Evolutionary conservation across 2,797 vertebrate species (phyloP), one percentile per base, ranked within the genome.

Genomic region (Aotus griseimembra): DNA sequence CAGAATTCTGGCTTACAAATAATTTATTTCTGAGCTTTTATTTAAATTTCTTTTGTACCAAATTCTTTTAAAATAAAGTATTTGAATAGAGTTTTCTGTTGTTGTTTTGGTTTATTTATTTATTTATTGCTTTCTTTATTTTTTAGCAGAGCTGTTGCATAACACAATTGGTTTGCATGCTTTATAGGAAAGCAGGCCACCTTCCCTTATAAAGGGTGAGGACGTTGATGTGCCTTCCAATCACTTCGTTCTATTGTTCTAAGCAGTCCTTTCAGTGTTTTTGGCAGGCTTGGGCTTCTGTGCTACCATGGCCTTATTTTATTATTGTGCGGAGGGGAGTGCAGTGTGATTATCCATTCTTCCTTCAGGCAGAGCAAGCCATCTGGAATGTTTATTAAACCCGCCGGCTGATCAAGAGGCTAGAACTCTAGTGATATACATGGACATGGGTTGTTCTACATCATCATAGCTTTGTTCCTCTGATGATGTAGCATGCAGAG

Each of bases 301-400:
- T 97, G 98, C 98, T 98, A 98, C 98, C 94, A 94, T 98, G 98
- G 98, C 98, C 98, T 98, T 99, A 98, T 98, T 98, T 99, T 99
- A 98, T 99, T 98, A 98, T 98, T 98, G 98, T 99, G 98, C 98
- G 96, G 98, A 98, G 97, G 98, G 97, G 98, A 98, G 97, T 98
- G 96, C 97, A 97, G 98, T 98, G 98, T 98, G 99, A 99, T 99
- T 99, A 99, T 97, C 98, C 98, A 98, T 98, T 99, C 98, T 99
- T 98, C 98, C 99, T 99, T 98, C 98, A 97, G 98, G 98, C 98
- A 98, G 93, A 98, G 98, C 97, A 98, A 98, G 98, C 99, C 98
- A 99, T 99, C 98, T 99, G 98, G 98, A 99, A 99, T 98, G 99
- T 98, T 98, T 99, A 98, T 99, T 98, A 98, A 99, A 98, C 98